These are phyloP conservation scores for Brachionus manjavacas DNA, from an alignment of 1,140 invertebrate genomes.

Conservation along the genomic window DNA sequence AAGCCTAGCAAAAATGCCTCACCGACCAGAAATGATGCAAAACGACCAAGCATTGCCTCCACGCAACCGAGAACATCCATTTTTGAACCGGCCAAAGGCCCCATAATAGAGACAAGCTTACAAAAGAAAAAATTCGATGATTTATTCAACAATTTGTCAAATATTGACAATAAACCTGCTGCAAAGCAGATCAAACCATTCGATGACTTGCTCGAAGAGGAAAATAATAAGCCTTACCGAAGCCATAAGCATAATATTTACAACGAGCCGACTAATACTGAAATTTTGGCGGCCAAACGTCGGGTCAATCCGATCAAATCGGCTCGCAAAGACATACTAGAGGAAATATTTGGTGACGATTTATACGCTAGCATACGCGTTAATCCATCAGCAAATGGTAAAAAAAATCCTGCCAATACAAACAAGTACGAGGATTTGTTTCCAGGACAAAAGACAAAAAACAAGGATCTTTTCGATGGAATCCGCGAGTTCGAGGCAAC, in stretches of 20 bases:
- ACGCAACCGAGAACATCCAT: slow-evolving; percentile 2
- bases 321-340: background rate
- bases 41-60: background rate
- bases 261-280: background rate
- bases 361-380: background rate
- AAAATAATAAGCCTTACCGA: background rate
- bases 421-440: slow-evolving; percentile 37
- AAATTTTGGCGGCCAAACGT: background rate
- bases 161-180: background rate
- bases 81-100: background rate
- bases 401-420: background rate
- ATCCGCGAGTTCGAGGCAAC: background rate
- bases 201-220: slow-evolving; percentile 29
- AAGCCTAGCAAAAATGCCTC: background rate
- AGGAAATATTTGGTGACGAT: slow-evolving; percentile 30
- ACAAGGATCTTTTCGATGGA: background rate
- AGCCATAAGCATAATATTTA: background rate
- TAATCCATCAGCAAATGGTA: background rate
- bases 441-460: background rate
- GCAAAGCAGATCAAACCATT: background rate
- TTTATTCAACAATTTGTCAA: slow-evolving; percentile 3
- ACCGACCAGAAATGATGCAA: background rate
- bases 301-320: slow-evolving; percentile 15
- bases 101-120: slow-evolving; percentile 20
- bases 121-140: slow-evolving; percentile 43